These are phyloP conservation scores for Elaphurus davidianus DNA, from an alignment of 2,113 vertebrate species.

Conservation along the genomic window DNA sequence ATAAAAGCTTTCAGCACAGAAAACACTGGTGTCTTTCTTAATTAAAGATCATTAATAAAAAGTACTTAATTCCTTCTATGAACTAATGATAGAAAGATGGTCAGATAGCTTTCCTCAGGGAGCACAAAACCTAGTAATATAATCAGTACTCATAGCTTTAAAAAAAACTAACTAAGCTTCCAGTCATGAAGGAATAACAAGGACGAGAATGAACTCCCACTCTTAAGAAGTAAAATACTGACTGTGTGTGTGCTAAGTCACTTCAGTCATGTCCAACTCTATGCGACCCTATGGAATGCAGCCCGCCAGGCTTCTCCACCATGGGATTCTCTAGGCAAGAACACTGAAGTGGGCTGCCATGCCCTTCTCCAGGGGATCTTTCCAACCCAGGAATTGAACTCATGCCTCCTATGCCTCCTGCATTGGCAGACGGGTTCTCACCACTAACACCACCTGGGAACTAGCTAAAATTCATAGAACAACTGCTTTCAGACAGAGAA, in stretches of 20 bases:
- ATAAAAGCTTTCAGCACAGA: neutral
- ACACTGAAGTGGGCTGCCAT: neutral
- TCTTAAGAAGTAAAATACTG: slow-evolving; percentile 34
- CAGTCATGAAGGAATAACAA: slow-evolving; percentile 32
- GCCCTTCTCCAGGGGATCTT: neutral
- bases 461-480: neutral
- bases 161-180: neutral
- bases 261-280: neutral
- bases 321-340: neutral
- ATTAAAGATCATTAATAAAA: slow-evolving; percentile 26
- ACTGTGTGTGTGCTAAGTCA: neutral
- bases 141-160: neutral
- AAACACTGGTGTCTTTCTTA: slow-evolving; percentile 12
- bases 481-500: neutral
- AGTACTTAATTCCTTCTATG: slow-evolving; percentile 20
- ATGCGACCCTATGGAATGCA: neutral
- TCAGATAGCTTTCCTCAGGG: neutral
- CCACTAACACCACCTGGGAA: neutral
- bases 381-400: neutral
- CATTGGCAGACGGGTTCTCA: neutral
- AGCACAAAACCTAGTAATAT: neutral
- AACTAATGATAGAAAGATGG: neutral
- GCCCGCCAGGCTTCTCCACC: neutral
- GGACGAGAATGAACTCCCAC: neutral
- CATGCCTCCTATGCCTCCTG: neutral